These are phyloP conservation scores for Varecia variegata DNA, from an alignment of 2,797 vertebrate species.

Conservation along the genomic window DNA sequence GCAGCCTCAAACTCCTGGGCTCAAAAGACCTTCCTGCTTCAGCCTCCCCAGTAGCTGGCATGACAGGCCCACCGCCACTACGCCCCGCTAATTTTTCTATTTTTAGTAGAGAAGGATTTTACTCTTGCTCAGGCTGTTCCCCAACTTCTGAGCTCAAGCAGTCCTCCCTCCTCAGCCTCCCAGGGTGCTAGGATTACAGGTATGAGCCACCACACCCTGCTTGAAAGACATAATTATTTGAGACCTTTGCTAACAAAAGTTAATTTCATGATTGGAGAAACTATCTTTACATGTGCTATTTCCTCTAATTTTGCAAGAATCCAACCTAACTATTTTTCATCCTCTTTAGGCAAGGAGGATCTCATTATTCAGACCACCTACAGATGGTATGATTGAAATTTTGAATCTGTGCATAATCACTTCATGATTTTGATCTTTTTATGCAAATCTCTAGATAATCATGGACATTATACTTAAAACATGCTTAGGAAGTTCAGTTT, in stretches of 20 bases:
- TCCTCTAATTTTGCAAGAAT: slow-evolving; percentile 50
- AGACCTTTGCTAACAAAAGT: slow-evolving; percentile 13
- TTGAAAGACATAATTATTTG: slow-evolving; percentile 32
- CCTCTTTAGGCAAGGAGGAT: slow-evolving; percentile 25
- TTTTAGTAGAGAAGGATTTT: no score
- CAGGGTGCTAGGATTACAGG: no score
- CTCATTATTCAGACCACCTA: slow-evolving; percentile 71
- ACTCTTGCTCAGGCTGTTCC: no score
- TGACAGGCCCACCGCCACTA: accelerated
- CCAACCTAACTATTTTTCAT: slow-evolving; percentile 9
- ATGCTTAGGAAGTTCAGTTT: slow-evolving; percentile 8
- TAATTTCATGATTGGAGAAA: slow-evolving; percentile 28
- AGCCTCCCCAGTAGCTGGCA: no score
- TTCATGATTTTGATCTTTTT: slow-evolving; percentile 72
- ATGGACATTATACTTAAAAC: slow-evolving; percentile 43
- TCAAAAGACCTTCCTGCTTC: no score
- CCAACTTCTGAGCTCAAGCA: no score
- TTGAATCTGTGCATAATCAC: slow-evolving; percentile 66
- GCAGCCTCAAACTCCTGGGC: no score
- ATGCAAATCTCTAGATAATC: slow-evolving; percentile 58
- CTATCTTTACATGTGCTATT: background rate
- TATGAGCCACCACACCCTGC: background rate
- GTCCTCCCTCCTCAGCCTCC: no score
- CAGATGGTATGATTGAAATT: slow-evolving; percentile 65
- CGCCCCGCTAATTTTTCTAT: no score